Base-by-base conservation (phyloP, 2,113 vertebrate genomes). In the Corythoichthys intestinalis region DNA sequence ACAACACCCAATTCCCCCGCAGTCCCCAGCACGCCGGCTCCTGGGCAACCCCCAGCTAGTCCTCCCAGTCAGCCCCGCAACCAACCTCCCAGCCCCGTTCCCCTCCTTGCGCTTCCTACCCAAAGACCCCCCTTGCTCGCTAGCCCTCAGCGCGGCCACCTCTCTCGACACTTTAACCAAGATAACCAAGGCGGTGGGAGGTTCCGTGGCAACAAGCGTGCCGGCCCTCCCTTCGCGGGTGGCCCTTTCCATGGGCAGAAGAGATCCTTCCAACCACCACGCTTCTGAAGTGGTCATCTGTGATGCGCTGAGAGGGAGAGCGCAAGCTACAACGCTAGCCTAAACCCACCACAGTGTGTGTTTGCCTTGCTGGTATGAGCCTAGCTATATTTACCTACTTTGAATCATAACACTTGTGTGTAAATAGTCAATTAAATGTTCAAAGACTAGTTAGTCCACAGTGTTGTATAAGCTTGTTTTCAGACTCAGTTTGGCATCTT, bases 241-340 rank as follows among this genome's bases (percentile, higher is more conserved):
- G 88, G 91, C 49, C 93, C 94, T 1, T 95, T 96, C 86, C 94
- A 94, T 50, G 78, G 92, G 65, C 93, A 95, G 11, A 97, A 98
- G 89, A 94, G 96, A 88, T 96, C 96, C 53, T 97, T 95, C 84
- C 90, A 95, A 34, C 95, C 94, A 72, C 96, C 94, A 60, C 94
- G 95, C 91, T 98, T 97, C 93, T 98, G 94, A 96, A 71, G 78
- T 69, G 77, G 75, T 77, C 79, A 4, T 62, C 84, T 64, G 5
- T 53, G 68, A 82, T 74, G 66, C 67, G 83, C 80, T 70, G 79
- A 81, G 70, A 48, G 79, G 83, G 70, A 75, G 61, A 81, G 80
- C 62, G 49, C 67, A 76, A 83, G 73, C 72, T 63, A 65, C 77
- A 78, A 70, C 38, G 74, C 81, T 72, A 78, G 66, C 20, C 72